Base-by-base conservation (phyloP, 2,113 vertebrate species). In the Heptranchias perlo region DNA sequence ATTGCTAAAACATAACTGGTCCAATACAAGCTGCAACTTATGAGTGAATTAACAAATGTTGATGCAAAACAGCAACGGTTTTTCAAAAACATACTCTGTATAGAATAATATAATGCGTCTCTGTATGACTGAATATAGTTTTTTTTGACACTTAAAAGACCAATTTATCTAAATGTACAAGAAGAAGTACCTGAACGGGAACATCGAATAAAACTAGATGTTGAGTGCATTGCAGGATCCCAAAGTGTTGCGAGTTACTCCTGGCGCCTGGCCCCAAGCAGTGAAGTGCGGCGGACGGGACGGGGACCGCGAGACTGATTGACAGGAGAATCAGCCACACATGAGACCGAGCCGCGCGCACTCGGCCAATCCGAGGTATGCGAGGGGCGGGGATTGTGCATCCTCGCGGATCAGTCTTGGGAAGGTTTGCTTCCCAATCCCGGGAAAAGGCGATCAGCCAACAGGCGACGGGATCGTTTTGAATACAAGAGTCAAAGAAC, bases 171-270 rank as follows among this genome's bases (percentile, higher is more conserved):
- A 62, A 62, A 93, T 93, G 58, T n/a, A 62, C 23, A 93, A 91
- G 87, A 91, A 91, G 54, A 61, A 62, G 89, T 93, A 93, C 89
- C 89, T 93, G 89, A 44, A 62, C 39, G 89, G 44, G 35, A 62
- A 64, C 89, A 62, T 93, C 89, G 89, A 58, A 16, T 62, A 54
- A 93, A 93, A 93, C n/a, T 64, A 93, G 89, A 93, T 93, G 89
- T 61, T 61, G 89, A 62, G n/a, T 62, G 58, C 58, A 93, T 16
- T 8, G 89, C 89, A 93, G 89, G 35, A 62, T 93, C 89, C 58
- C 89, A 62, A 10, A 93, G 16, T 93, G 89, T 62, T 23, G 58
- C 89, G 89, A 93, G 35, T 61, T 64, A 18, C n/a, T 62, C 58
- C 89, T 93, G 89, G 89, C 58, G 35, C 54, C 16, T 61, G 89